Conservation (phyloP, 2,797 vertebrate species). For the Tauraco hartlaubi region DNA sequence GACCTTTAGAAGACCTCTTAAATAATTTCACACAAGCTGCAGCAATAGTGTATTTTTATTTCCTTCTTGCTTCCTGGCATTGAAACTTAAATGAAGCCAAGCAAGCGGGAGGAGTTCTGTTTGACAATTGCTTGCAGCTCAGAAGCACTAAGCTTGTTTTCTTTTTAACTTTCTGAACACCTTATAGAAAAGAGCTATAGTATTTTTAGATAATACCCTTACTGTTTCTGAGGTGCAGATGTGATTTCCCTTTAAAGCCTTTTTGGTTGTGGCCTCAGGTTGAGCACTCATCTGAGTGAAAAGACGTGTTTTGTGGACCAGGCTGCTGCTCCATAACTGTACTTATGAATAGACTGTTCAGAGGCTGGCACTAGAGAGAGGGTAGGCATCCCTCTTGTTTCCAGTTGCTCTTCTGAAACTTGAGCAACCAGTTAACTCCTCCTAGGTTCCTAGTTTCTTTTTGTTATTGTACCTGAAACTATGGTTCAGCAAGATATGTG, state of each 20-base stretch:
- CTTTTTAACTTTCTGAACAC: not conserved
- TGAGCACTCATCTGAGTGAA: not conserved
- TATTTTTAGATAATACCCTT: not conserved
- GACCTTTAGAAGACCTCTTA: not conserved
- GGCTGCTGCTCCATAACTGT: not conserved
- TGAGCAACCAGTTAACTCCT: not conserved
- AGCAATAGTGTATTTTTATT: not conserved
- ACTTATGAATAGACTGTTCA: rapidly evolving
- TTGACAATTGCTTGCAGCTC: not conserved
- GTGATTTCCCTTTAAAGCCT: not conserved
- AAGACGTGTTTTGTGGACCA: not conserved
- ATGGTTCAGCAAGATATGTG: not conserved
- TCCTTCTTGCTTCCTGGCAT: not conserved
- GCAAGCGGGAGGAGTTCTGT: not conserved
- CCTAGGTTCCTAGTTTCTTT: rapidly evolving
- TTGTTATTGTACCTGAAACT: not conserved
- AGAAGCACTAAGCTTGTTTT: not conserved
- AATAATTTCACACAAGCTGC: not conserved
- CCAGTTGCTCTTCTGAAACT: not conserved
- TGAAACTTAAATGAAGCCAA: not conserved
- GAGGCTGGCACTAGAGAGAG: not conserved
- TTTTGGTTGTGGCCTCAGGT: not conserved
- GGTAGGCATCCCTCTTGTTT: not conserved
- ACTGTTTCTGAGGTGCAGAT: not conserved
- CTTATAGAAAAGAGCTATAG: not conserved